Evolutionary conservation across 30 jellyfish, hydroid and myxozoan genomes (phyloP), one percentile per base, ranked within the genome.

Genomic region (Cassiopea xamachana): DNA sequence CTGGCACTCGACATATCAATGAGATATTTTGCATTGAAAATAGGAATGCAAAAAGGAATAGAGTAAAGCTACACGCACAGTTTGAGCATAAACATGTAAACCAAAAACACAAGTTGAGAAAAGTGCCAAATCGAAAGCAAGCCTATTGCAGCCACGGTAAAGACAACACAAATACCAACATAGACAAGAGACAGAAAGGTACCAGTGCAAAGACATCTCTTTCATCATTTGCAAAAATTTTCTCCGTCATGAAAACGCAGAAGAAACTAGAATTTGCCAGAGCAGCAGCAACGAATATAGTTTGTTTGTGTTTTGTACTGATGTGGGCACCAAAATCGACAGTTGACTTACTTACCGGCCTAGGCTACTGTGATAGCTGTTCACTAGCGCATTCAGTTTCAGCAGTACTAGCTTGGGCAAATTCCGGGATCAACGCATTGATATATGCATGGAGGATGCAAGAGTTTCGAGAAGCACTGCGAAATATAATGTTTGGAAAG

Each of bases 241-340:
- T 88, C 60, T 72, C 86, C 10, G 78, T 58, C 19, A 71, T 88
- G 1, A 78, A 79, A 62, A 70, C 67, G 49, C 95, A 88, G 14
- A 58, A 70, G 60, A 88, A 73, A 39, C 49, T 49, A 10, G 95
- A 77, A 19, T 49, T 88, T 39, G 85, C 90, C 49, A 48, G 95
- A 68, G 89, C 95, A 7, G 55, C 61, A 2, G 95, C 95, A 46
- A 79, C 91, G 12, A 88, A 88, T 73, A 45, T 88, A 13, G 95
- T 79, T 10, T 88, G 95, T 67, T 78, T 88, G 77, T 72, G 86
- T n/a, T 88, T 88, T 74, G 84, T 88, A 7, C 62, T 88, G 10
- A 88, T 88, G 95, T 88, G 95, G 95, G 90, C 87, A 16, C 95
- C 95, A 46, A 88, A 88, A 67, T 77, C 95, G n/a, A 88, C 95